phyloP scores from a whole-genome alignment of 92 coral and sea anemone species.

The Bergia puertoricense region DNA sequence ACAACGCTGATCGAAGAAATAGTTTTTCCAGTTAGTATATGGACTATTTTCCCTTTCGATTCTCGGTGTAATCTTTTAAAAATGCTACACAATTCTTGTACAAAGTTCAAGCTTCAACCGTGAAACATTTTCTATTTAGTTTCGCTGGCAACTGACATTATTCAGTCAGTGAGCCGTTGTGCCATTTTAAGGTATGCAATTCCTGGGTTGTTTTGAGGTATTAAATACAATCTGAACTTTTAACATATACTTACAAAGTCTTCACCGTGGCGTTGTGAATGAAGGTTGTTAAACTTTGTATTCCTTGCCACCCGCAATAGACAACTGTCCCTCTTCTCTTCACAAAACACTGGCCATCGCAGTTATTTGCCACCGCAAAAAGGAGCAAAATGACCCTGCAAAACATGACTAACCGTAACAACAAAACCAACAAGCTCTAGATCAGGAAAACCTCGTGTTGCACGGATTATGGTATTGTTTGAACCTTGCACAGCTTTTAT shows the following conservation, averaged over 20 bases:
- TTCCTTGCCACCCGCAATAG: constrained; percentile 18
- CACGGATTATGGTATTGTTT: neutral
- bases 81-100: neutral
- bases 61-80: neutral
- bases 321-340: constrained; percentile 21
- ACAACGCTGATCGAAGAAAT: neutral
- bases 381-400: neutral
- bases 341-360: neutral
- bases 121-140: neutral
- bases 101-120: neutral
- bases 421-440: neutral
- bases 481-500: neutral
- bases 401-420: neutral
- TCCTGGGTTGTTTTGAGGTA: neutral
- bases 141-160: neutral
- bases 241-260: constrained; percentile 32
- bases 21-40: neutral
- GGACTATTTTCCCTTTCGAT: neutral
- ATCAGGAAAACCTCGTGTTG: neutral
- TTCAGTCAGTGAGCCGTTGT: neutral
- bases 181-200: neutral
- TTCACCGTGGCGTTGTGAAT: constrained; percentile 13
- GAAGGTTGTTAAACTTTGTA: neutral
- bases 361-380: neutral
- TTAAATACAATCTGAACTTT: neutral